Evolutionary conservation across 2,888 invertebrate genomes (phyloP), one percentile per base, ranked within the genome.

Genomic region (Hydriomena furcata): DNA sequence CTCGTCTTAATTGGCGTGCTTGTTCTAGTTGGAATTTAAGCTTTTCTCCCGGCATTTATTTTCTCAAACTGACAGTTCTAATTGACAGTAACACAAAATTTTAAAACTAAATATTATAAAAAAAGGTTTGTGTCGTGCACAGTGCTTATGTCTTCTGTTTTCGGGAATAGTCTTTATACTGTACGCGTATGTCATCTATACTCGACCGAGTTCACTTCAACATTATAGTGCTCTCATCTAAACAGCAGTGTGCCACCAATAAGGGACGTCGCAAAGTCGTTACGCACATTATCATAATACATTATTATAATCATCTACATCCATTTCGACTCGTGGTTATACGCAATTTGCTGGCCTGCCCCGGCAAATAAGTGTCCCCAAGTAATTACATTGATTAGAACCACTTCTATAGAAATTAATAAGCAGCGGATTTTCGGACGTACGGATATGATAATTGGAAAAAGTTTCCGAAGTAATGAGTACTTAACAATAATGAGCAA

Each of bases 251-350:
- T 72, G 72, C 74, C 58, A 40, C 58, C 7, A 59, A 48, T 38
- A 63, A 68, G 63, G 65, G 63, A 58, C 65, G 67, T 69, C 62
- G 60, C 52, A 61, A 64, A 67, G 63, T 65, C 71, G 64, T 75
- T 73, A 69, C 13, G 31, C 66, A 67, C 77, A 82, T 82, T 81
- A 82, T 76, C 77, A 81, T 79, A 81, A 77, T 70, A 74, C 79
- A 73, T 78, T 75, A 76, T 66, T 76, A 75, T 79, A 79, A 82
- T 75, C 74, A 68, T 67, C 65, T 65, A 71, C 76, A 78, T 76
- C 75, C 68, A 76, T 75, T 75, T 59, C 62, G 52, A 58, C 52
- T 45, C 58, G 41, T 17, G 52, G 52, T 54, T 55, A 56, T 68
- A 53, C 66, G 67, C 66, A 69, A 66, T 79, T 75, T 66, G 70